Conservation (phyloP, 1,140 invertebrate genomes). For the Temnothorax nylanderi region DNA sequence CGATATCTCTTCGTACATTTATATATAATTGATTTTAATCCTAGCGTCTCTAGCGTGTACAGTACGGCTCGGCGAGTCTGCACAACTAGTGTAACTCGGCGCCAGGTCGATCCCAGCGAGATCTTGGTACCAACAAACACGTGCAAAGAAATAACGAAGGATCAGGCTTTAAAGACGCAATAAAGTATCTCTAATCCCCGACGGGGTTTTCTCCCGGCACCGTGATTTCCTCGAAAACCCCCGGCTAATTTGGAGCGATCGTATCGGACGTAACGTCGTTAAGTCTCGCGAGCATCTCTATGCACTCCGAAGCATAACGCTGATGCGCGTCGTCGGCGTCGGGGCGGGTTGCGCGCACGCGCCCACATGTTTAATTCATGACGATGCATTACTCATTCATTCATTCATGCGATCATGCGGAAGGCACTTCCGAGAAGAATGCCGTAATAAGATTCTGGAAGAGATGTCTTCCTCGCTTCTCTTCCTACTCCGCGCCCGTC, state of each 20-base stretch:
- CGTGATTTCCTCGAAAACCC: constrained; percentile 6
- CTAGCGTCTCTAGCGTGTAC: not conserved
- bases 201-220: not conserved
- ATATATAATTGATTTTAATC: not conserved
- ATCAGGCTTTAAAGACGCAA: not conserved
- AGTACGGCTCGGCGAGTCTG: not conserved
- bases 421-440: constrained; percentile 79
- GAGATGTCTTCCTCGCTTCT: constrained; percentile 8
- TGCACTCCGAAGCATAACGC: not conserved
- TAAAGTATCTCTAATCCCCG: constrained; percentile 1
- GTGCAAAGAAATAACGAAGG: not conserved
- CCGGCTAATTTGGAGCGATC: constrained; percentile 46
- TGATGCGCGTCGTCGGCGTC: not conserved
- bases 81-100: not conserved
- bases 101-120: no score
- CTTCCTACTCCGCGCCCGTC: not conserved
- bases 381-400: constrained; percentile 80
- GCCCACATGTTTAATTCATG: constrained; percentile 81
- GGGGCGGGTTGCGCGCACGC: constrained; percentile 65
- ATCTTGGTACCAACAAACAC: not conserved
- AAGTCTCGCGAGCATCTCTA: not conserved
- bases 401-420: constrained; percentile 78
- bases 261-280: constrained; percentile 34
- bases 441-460: constrained; percentile 78
- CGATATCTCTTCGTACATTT: not conserved